Base-by-base conservation (phyloP, 2,888 invertebrate genomes). In the Cheiracanthium punctorium region DNA sequence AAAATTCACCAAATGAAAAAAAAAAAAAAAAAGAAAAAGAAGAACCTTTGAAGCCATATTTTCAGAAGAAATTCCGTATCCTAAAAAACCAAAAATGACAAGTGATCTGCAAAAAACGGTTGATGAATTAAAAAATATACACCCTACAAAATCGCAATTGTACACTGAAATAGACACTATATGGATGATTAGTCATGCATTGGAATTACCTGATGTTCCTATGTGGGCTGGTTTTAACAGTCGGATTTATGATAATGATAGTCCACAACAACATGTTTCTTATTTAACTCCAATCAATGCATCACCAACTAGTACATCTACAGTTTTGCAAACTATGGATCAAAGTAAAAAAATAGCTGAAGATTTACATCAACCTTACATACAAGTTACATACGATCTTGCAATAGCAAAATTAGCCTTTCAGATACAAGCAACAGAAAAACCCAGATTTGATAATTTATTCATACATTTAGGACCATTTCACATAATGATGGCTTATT, bases 21-120 rank as follows among this genome's bases (percentile, higher is more conserved):
- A 10, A 7, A 52, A 5, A 17, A 52, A 52, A 17, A 52, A 52
- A 52, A 52, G 52, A 20, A 5, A 17, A 17, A 5, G 52, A 52
- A 52, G 52, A 17, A 52, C 52, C 4, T 52, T 52, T 52, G 52
- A 52, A 17, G 52, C 52, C 5, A 52, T 52, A 8, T 17, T 17
- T 52, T 52, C 17, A 17, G 52, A 52, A 8, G 52, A 52, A 52
- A 17, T 52, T 52, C 17, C 52, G 5, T 52, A 52, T 17, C 52
- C 52, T n/a, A 52, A 52, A 17, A 52, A 17, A 52, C 17, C 52
- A 52, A 52, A 52, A 52, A 52, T 52, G 52, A 52, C 52, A 52
- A 17, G 17, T 8, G 14, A 17, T 52, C 20, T 52, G 17, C 52
- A 52, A 17, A 8, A 8, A 52, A 8, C 52, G 17, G 52, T 17